Evolutionary conservation across 2,888 invertebrate species (phyloP).

Genomic region (Cheilosia pagana): DNA sequence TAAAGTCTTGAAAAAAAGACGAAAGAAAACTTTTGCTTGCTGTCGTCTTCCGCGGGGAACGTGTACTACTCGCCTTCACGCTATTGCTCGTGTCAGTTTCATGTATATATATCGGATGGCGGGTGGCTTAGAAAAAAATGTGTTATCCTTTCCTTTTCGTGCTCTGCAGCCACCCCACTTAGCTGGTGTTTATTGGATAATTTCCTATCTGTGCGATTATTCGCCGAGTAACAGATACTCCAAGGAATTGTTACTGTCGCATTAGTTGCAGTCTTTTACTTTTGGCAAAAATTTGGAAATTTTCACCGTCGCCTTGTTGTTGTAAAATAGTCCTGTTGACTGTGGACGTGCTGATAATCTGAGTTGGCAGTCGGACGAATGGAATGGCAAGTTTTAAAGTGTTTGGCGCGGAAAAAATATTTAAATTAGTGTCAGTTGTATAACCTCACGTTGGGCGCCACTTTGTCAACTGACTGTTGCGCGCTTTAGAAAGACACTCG

Average conservation of each 20-base stretch:
- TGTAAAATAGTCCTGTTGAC: too few species aligned
- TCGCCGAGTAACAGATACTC: conserved; percentile 21
- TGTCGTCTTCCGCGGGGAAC: not conserved
- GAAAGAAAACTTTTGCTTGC: conserved; percentile 28
- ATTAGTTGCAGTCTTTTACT: conserved; percentile 26
- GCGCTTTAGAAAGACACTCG: too few species aligned
- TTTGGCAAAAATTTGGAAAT: conserved; percentile 15
- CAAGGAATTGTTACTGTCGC: conserved; percentile 1
- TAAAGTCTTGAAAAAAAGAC: conserved; percentile 49
- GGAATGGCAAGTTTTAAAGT: too few species aligned
- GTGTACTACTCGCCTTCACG: not conserved
- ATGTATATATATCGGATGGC: conserved; percentile 26
- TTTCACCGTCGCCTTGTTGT: not conserved
- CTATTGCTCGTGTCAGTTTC: conserved; percentile 42
- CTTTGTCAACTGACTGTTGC: too few species aligned
- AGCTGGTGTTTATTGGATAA: conserved; percentile 48
- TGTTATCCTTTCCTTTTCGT: conserved; percentile 21
- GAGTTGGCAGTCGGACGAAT: too few species aligned
- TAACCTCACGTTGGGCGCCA: too few species aligned
- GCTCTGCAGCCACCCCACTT: conserved; percentile 16
- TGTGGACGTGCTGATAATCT: too few species aligned
- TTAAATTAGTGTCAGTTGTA: too few species aligned
- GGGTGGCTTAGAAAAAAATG: conserved; percentile 41
- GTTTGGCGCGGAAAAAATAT: too few species aligned
- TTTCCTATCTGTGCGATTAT: conserved; percentile 46